These are phyloP conservation scores for Saimiri boliviensis DNA, from an alignment of 2,113 vertebrate species.

Conservation along the genomic window DNA sequence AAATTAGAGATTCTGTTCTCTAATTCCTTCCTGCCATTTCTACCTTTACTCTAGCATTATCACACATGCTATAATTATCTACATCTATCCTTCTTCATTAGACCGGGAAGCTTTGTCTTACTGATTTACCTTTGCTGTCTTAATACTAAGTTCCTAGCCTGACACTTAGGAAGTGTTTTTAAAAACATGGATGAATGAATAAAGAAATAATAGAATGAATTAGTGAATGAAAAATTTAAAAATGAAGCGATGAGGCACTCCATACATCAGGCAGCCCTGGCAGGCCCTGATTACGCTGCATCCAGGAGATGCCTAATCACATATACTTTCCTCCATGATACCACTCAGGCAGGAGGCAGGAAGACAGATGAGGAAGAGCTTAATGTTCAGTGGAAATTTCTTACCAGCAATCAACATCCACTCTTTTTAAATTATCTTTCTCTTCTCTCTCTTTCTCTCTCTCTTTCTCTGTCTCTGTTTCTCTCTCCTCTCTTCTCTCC, in stretches of 20 bases:
- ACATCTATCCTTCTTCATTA: not conserved
- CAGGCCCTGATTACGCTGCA: not conserved
- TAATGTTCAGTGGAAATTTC: conserved; percentile 42
- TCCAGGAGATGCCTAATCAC: not conserved
- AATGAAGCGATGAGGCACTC: not conserved
- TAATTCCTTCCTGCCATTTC: not conserved
- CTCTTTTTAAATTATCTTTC: not conserved
- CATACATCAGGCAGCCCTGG: not conserved
- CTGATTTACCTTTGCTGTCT: not conserved
- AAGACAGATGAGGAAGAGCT: conserved; percentile 6
- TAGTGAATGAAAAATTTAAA: conserved; percentile 1
- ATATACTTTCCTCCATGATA: not conserved
- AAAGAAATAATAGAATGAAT: not conserved
- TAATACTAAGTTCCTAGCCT: not conserved
- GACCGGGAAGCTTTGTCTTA: not conserved
- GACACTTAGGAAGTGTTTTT: not conserved
- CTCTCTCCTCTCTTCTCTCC: not conserved
- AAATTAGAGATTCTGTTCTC: not conserved
- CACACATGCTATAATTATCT: not conserved
- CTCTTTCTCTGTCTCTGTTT: not conserved
- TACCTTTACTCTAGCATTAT: not conserved
- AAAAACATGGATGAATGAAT: not conserved
- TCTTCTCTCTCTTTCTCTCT: conserved; percentile 3
- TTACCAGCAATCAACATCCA: not conserved
- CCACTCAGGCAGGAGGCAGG: not conserved